Conservation (phyloP, 1,140 invertebrate genomes). For the Geopemphigus sp. region DNA sequence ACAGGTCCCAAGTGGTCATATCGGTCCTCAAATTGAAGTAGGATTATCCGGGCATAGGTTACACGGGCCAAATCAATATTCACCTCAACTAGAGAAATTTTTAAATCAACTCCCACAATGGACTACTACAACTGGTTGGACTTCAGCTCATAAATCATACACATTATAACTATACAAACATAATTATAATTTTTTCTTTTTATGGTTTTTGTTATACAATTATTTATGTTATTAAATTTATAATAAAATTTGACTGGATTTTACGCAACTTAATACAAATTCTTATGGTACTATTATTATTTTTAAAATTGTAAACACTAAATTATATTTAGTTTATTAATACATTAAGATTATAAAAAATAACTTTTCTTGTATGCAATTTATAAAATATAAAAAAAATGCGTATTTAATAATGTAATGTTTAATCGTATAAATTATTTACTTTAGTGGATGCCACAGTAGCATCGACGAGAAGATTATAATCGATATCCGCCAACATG, state of each 20-base stretch:
- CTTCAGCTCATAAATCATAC: constrained; percentile 61
- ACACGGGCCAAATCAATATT: constrained; percentile 62
- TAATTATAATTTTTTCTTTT: neutral
- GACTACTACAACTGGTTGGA: constrained; percentile 63
- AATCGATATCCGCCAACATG: constrained; percentile 75
- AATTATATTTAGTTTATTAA: neutral
- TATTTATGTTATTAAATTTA: constrained; percentile 18
- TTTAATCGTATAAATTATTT: constrained; percentile 55
- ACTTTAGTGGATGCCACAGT: constrained; percentile 65
- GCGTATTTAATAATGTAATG: neutral
- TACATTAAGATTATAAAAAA: constrained; percentile 12
- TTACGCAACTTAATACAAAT: constrained; percentile 4
- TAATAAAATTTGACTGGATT: constrained; percentile 8
- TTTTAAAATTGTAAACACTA: neutral
- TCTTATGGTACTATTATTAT: constrained; percentile 21
- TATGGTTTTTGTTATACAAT: constrained; percentile 12
- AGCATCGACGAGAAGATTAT: constrained; percentile 76
- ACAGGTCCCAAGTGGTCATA: constrained; percentile 49
- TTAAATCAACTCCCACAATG: constrained; percentile 63
- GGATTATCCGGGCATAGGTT: constrained; percentile 65
- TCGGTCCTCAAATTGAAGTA: constrained; percentile 59
- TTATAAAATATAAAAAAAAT: constrained; percentile 14
- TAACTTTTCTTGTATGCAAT: neutral
- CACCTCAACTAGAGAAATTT: constrained; percentile 59
- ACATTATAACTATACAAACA: constrained; percentile 49